Base-by-base conservation (phyloP, 2,797 vertebrate species). In the Enoplosus armatus region DNA sequence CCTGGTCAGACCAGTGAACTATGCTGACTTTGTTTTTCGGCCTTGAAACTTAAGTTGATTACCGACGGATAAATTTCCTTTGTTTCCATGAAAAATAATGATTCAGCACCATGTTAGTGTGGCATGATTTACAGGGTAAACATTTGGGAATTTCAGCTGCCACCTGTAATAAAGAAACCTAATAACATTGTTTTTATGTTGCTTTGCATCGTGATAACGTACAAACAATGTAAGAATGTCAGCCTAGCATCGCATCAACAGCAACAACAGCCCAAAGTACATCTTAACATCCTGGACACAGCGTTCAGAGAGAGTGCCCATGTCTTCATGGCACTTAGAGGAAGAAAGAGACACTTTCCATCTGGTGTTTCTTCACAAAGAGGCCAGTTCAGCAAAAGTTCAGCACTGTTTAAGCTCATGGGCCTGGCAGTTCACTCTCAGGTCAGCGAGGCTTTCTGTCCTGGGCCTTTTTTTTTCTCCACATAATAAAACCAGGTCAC, bases 381-480 rank as follows among this genome's bases (percentile, higher is more conserved):
- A 93, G 61, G 60, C 91, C 94, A 94, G 97, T 98, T 98, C 96
- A 97, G 73, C 83, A 73, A 88, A 93, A 96, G 97, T 97, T 97
- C 96, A 97, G 87, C 87, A 68, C 86, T 96, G 94, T 96, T 96
- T 94, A 95, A 95, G 96, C 96, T 93, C 94, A 95, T 90, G 94
- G 90, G 82, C 91, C 93, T 93, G 90, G 82, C 90, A 94, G 95
- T 96, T 98, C 96, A 97, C 73, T 89, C 90, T 80, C 90, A 95
- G 97, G 96, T 96, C 96, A 97, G 88, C 31, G 24, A 76, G 72
- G 81, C 70, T 88, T 84, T 86, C 79, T 77, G 43, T 85, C 74
- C 61, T 62, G 78, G 70, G 83, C 56, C 70, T 67, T 78, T 53
- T 37, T 33, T 33, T 5, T 33, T 33, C 11, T 10, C 2, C 75